Conservation (phyloP, 2,113 vertebrate genomes). For the Carassius gibelio region DNA sequence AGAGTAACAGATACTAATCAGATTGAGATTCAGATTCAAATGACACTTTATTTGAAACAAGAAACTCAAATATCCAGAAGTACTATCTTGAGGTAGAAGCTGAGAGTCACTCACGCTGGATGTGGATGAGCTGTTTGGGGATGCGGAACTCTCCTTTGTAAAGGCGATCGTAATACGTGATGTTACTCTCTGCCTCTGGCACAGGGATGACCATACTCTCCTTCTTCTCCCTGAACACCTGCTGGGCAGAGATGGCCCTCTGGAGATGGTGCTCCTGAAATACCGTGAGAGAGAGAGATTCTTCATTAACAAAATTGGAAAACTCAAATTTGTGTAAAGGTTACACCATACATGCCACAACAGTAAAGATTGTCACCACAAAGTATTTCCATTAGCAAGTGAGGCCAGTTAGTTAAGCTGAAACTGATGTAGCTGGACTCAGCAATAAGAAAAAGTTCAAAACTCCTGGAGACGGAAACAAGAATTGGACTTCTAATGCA, state of each 20-base stretch:
- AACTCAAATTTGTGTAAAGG: neutral
- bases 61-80: too few relatives aligned
- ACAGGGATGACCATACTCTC: constrained; percentile 96
- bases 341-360: neutral
- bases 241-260: constrained; percentile 91
- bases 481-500: constrained; percentile 15
- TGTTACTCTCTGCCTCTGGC: constrained; percentile 89
- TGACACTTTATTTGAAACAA: too few relatives aligned
- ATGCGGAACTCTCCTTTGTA: constrained; percentile 91
- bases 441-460: neutral
- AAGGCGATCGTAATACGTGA: constrained; percentile 90
- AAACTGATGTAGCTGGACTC: constrained; percentile 17
- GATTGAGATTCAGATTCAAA: too few relatives aligned
- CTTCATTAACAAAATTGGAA: neutral
- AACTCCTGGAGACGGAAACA: neutral
- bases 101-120: constrained; percentile 84
- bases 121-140: constrained; percentile 94
- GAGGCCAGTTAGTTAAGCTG: neutral
- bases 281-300: neutral
- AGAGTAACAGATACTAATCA: constrained; percentile 56
- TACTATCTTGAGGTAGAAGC: neutral
- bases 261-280: constrained; percentile 93
- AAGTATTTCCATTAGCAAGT: neutral
- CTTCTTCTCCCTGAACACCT: constrained; percentile 93
- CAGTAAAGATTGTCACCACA: neutral